Conservation (phyloP, 2,888 invertebrate genomes). For the Masnerella sp. region DNA sequence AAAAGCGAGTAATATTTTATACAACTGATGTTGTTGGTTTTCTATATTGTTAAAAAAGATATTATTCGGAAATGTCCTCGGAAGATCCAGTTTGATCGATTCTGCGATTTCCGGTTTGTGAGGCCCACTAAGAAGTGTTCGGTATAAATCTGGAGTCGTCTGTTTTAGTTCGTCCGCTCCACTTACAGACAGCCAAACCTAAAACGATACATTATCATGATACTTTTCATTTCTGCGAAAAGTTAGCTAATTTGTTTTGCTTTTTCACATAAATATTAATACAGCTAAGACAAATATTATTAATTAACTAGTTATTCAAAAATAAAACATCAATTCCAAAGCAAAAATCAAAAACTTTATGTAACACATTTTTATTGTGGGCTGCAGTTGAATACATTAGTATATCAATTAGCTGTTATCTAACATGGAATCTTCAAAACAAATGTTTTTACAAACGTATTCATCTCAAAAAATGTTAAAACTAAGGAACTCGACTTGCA, state of each 20-base stretch:
- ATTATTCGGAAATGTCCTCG: slow-evolving; percentile 96
- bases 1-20: slow-evolving; percentile 89
- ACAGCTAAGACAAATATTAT: too few relatives aligned
- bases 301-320: too few relatives aligned
- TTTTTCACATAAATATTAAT: background rate
- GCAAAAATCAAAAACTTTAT: too few relatives aligned
- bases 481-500: too few relatives aligned
- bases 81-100: slow-evolving; percentile 91
- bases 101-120: slow-evolving; percentile 87
- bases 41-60: slow-evolving; percentile 91
- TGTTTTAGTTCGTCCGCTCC: slow-evolving; percentile 86
- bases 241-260: background rate
- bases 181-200: slow-evolving; percentile 92
- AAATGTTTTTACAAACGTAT: too few relatives aligned
- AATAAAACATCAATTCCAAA: too few relatives aligned
- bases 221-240: background rate
- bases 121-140: slow-evolving; percentile 83
- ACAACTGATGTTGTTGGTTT: slow-evolving; percentile 86
- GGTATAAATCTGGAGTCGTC: slow-evolving; percentile 83
- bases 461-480: too few relatives aligned
- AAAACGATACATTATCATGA: too few relatives aligned
- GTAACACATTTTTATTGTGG: too few relatives aligned
- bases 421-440: too few relatives aligned
- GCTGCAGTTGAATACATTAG: too few relatives aligned
- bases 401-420: too few relatives aligned